phyloP scores from a whole-genome alignment of 2,113 vertebrate genomes.

The Eulacestoma nigropectus region DNA sequence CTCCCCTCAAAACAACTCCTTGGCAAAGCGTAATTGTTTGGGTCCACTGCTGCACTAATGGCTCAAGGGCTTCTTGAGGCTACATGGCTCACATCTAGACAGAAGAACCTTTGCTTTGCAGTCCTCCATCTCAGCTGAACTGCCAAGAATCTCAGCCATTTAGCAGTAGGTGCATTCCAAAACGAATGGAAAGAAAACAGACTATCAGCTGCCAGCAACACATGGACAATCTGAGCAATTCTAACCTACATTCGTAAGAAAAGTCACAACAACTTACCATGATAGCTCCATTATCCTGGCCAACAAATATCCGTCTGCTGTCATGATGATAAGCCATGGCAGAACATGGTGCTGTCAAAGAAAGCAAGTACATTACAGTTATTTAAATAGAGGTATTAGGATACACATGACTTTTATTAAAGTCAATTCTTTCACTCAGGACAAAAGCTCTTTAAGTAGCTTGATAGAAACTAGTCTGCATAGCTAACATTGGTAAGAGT shows the following conservation, averaged over 20 bases:
- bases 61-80: neutral
- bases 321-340: constrained; percentile 94
- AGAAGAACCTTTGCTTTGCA: neutral
- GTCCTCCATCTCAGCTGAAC: neutral
- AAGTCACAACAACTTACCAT: constrained; percentile 79
- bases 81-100: neutral
- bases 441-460: neutral
- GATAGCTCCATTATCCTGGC: constrained; percentile 93
- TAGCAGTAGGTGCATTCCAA: neutral
- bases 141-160: neutral
- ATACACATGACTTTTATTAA: neutral
- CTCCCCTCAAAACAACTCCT: neutral
- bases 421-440: neutral
- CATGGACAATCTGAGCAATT: neutral
- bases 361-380: neutral
- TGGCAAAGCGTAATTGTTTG: neutral
- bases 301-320: constrained; percentile 92
- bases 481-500: neutral
- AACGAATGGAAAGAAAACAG: neutral
- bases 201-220: neutral
- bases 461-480: neutral
- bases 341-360: constrained; percentile 85
- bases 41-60: neutral
- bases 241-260: neutral
- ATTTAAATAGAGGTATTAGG: neutral